These are phyloP conservation scores for Taurulus bubalis DNA, from an alignment of 2,113 vertebrate species.

Conservation along the genomic window DNA sequence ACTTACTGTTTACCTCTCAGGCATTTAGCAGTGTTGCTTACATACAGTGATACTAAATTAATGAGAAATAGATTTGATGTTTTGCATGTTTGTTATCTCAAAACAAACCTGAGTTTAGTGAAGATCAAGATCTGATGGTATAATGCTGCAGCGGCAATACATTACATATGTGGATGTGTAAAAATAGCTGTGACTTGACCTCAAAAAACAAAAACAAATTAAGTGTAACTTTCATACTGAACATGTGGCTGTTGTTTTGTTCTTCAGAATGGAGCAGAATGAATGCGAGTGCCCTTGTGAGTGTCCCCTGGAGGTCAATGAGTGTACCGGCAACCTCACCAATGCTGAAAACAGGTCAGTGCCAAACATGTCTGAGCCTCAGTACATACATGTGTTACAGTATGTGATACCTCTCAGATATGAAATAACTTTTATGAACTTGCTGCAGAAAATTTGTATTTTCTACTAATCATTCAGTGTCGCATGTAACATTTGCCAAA, in stretches of 20 bases:
- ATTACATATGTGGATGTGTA: neutral
- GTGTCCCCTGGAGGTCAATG: constrained; percentile 98
- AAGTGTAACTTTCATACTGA: neutral
- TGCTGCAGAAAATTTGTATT: neutral
- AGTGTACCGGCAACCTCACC: constrained; percentile 98
- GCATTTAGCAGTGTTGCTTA: neutral
- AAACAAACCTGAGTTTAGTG: neutral
- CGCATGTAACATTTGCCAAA: neutral
- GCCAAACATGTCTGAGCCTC: neutral
- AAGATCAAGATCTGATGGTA: neutral
- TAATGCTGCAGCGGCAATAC: neutral
- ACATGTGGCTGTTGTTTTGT: neutral
- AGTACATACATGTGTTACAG: too few species aligned
- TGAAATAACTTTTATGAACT: neutral
- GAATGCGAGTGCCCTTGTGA: constrained; percentile 99
- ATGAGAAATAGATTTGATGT: too few species aligned
- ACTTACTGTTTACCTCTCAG: neutral
- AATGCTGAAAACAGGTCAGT: constrained; percentile 94
- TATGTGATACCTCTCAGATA: neutral
- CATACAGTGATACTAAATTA: neutral
- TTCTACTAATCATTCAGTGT: neutral
- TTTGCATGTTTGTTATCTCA: neutral
- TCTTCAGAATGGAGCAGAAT: constrained; percentile 96
- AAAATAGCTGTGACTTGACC: neutral
- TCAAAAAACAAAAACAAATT: neutral